A percentile compares a stretch with the other conserved stretches of the same genome.
phyloP scores from a whole-genome alignment of 92 coral and sea anemone genomes.

The Bergia sp. region DNA sequence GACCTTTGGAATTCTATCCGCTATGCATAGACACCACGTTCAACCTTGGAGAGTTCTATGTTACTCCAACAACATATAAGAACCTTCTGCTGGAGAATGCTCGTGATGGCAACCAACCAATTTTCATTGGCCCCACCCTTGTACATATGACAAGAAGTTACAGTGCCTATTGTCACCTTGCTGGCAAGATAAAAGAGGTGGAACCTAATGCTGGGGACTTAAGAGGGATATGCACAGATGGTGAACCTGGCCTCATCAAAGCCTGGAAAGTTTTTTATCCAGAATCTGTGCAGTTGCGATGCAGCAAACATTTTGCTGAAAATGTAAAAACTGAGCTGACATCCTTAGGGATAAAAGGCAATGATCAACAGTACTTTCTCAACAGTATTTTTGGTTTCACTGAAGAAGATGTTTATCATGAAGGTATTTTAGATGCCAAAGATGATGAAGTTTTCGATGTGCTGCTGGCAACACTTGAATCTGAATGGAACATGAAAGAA shows the following conservation, averaged over 20 bases:
- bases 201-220: constrained; percentile 13
- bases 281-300: background rate
- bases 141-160: background rate
- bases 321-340: background rate
- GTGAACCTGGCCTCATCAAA: constrained; percentile 50
- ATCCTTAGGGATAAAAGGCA: constrained; percentile 29
- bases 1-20: background rate
- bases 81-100: constrained; percentile 9
- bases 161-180: background rate
- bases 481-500: constrained; percentile 8
- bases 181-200: background rate
- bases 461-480: constrained; percentile 22
- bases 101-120: background rate
- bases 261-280: constrained; percentile 34
- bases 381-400: constrained; percentile 28
- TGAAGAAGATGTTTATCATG: constrained; percentile 25
- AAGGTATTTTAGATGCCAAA: background rate
- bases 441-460: constrained; percentile 25
- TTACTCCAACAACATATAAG: too few species aligned
- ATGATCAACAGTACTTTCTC: constrained; percentile 8
- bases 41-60: too few species aligned
- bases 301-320: constrained; percentile 1
- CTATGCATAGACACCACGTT: too few species aligned
- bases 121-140: background rate
- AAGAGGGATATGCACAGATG: constrained; percentile 33